Percentiles rank a stretch among this genome's conserved stretches.
Evolutionary conservation across 2,113 vertebrate genomes (phyloP).

Genomic region (Ahaetulla prasina): DNA sequence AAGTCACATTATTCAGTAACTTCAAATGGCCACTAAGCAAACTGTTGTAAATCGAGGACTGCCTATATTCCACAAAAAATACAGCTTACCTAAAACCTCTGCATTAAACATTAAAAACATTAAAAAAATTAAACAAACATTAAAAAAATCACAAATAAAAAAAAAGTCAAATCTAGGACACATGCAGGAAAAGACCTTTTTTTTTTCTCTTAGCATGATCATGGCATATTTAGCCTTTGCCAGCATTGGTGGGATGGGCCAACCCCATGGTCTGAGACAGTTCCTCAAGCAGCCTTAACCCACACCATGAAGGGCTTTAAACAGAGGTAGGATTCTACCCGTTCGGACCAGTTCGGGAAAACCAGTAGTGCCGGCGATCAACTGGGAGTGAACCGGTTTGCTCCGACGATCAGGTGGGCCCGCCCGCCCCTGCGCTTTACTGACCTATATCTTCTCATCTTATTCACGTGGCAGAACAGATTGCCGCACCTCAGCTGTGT

Average conservation of each 20-base stretch:
- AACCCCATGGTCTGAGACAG: not conserved
- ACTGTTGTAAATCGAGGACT: not conserved
- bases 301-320: no score
- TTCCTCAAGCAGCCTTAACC: no score
- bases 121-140: no score
- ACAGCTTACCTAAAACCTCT: not conserved
- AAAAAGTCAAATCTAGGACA: not conserved
- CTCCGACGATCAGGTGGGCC: no score
- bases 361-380: no score
- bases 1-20: not conserved
- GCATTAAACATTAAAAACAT: not conserved
- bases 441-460: no score
- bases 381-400: no score
- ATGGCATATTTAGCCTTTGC: not conserved
- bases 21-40: rapidly evolving
- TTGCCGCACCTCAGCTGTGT: no score
- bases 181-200: not conserved
- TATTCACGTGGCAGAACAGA: no score
- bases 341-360: no score
- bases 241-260: not conserved
- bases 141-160: not conserved
- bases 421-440: no score
- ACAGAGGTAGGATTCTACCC: no score
- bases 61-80: not conserved
- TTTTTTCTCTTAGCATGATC: not conserved